Conservation (phyloP, 2,888 invertebrate species). For the Agonopterix subpropinquella region DNA sequence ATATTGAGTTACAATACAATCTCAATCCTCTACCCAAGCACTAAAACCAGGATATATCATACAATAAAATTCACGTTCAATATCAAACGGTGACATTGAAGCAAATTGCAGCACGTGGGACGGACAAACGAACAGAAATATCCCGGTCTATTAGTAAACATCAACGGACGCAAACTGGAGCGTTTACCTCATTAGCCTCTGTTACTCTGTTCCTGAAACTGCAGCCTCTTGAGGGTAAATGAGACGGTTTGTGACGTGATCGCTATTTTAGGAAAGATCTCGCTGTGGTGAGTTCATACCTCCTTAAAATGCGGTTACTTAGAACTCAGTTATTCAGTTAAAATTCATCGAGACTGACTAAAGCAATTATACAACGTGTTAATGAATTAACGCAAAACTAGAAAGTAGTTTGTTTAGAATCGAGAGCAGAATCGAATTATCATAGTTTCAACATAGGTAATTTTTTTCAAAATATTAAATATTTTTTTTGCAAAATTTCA, state of each 20-base stretch:
- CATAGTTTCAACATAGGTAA: too few species aligned
- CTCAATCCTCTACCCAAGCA: not conserved
- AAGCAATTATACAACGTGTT: too few species aligned
- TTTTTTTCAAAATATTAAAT: too few species aligned
- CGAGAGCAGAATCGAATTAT: too few species aligned
- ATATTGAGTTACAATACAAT: not conserved
- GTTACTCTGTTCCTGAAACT: conserved; percentile 28
- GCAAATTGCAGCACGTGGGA: conserved; percentile 26
- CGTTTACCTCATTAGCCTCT: conserved; percentile 34
- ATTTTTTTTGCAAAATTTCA: too few species aligned
- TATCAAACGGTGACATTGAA: conserved; percentile 31
- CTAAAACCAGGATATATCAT: not conserved
- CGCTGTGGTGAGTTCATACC: not conserved
- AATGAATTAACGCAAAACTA: too few species aligned
- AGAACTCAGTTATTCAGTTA: too few species aligned
- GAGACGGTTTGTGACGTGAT: conserved; percentile 4
- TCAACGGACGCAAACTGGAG: conserved; percentile 11
- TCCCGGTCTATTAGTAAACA: conserved; percentile 25
- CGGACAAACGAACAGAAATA: conserved; percentile 23
- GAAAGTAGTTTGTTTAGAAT: too few species aligned
- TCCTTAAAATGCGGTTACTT: too few species aligned
- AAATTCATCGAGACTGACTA: too few species aligned
- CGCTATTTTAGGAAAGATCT: conserved; percentile 26
- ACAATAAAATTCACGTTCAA: conserved; percentile 19
- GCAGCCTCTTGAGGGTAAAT: conserved; percentile 12